Base-by-base conservation (phyloP, 1,140 invertebrate genomes). In the Stegodyphus dumicola region DNA sequence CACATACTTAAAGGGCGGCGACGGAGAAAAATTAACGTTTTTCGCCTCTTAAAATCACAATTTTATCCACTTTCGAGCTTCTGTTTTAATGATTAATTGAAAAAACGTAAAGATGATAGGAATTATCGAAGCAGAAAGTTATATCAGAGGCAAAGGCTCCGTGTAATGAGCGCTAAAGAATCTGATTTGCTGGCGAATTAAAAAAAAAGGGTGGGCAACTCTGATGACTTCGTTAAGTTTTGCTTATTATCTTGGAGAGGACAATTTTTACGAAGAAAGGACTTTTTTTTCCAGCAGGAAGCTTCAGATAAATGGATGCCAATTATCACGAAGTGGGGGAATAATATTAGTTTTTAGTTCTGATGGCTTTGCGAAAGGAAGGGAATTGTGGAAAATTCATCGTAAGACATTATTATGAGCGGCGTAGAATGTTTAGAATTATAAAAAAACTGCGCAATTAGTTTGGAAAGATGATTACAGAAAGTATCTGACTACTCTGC, bases 41-140 rank as follows among this genome's bases (percentile, higher is more conserved):
- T 49, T 60, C 6, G 13, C 15, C 6, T 71, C 33, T 71, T 69
- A 67, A 9, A 17, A 15, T 76, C 73, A 75, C 56, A 49, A 70
- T 81, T 81, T 74, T 81, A 65, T 81, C 54, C 60, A 73, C 56
- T 74, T 81, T 74, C 33, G 71, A 74, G 18, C 69, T 52, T 84
- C 81, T 84, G 81, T 84, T 84, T 77, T 84, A 84, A 84, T 84
- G 81, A 84, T 84, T 84, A 84, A 84, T 84, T 84, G 81, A 84
- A 84, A 84, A 84, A 83, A 84, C 49, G 70, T 17, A 65, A 75
- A 65, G 79, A 74, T 66, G 70, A 83, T 83, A 75, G 79, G 56
- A 83, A 83, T 84, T 77, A 75, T 54, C 73, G 73, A 67, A 56
- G 60, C 51, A 53, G 33, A 74, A 74, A 67, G 18, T 60, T 17